These are phyloP conservation scores for Anas georgica DNA, from an alignment of 2,797 vertebrate species.

Conservation along the genomic window DNA sequence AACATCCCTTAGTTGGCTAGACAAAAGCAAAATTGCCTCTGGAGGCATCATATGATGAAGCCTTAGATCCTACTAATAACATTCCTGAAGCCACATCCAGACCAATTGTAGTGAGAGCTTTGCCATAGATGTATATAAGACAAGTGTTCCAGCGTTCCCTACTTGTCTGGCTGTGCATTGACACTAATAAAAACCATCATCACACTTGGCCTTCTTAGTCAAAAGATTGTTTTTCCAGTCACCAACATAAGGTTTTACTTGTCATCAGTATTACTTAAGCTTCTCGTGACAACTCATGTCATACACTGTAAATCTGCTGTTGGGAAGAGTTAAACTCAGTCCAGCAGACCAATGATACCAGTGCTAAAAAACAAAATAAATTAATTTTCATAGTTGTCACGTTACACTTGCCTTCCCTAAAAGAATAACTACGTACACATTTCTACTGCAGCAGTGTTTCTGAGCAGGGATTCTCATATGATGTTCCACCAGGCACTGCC, in stretches of 20 bases:
- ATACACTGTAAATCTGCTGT: neutral
- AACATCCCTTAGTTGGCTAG: neutral
- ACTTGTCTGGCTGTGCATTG: neutral
- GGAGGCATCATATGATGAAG: neutral
- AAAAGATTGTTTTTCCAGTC: neutral
- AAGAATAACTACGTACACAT: neutral
- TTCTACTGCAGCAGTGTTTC: neutral
- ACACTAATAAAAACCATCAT: neutral
- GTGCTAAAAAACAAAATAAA: neutral
- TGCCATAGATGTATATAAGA: neutral
- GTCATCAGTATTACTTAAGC: neutral
- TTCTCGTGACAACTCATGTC: neutral
- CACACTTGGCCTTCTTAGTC: neutral
- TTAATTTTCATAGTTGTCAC: neutral
- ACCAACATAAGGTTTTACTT: accelerated
- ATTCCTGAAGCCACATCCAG: neutral
- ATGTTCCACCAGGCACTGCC: neutral
- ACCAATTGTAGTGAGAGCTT: neutral
- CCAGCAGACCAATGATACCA: neutral
- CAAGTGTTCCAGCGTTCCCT: neutral
- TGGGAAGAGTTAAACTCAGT: neutral
- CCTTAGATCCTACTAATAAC: neutral
- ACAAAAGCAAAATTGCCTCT: neutral
- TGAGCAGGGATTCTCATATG: neutral
- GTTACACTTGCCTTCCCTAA: neutral